Conservation (phyloP, 2,113 vertebrate species). For the Phoenicopterus ruber region DNA sequence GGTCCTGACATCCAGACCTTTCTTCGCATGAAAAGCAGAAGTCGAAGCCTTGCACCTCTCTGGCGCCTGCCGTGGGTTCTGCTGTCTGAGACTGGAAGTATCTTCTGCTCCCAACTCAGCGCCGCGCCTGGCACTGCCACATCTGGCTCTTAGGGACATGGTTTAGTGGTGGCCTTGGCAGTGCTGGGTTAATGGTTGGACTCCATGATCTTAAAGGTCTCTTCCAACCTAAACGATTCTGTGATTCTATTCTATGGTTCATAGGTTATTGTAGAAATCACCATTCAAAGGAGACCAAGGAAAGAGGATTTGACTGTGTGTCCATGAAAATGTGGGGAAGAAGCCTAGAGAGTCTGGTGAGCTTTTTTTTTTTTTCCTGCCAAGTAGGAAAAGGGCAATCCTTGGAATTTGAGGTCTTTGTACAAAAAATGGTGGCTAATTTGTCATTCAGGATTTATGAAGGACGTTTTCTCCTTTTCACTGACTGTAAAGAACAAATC, state of each 20-base stretch:
- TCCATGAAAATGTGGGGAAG: constrained; percentile 1
- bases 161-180: no score
- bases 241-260: no score
- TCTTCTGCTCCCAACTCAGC: not conserved
- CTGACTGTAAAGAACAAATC: constrained; percentile 62
- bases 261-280: not conserved
- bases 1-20: not conserved
- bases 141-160: no score
- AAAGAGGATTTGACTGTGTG: not conserved
- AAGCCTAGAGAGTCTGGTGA: not conserved
- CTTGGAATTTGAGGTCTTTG: constrained; percentile 23
- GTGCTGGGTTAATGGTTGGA: no score
- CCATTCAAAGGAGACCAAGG: not conserved
- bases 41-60: not conserved
- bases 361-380: not conserved
- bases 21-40: not conserved
- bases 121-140: no score
- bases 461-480: constrained; percentile 37
- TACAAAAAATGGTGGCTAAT: constrained; percentile 41
- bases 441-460: constrained; percentile 60
- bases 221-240: no score
- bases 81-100: not conserved
- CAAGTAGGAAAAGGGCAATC: not conserved
- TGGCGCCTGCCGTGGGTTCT: not conserved
- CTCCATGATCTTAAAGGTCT: no score